Conservation (phyloP, 2,888 invertebrate species). For the Icerya purchasi region DNA sequence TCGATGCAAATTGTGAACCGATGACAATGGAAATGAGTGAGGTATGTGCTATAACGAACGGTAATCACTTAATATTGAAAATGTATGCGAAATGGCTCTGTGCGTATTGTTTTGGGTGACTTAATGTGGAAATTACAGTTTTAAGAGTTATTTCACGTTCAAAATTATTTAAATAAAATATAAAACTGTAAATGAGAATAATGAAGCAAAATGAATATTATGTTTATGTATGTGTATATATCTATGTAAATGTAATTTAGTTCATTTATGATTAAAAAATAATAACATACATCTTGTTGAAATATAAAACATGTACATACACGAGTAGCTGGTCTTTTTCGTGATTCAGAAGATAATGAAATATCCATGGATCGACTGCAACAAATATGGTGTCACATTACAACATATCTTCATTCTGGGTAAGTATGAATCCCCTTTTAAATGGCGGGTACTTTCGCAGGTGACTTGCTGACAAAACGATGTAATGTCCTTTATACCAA, state of each 20-base stretch:
- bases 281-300: slow-evolving; percentile 14
- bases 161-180: neutral
- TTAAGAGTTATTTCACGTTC: slow-evolving; percentile 5
- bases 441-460: no score
- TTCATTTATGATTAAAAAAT: slow-evolving; percentile 2
- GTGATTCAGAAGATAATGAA: neutral
- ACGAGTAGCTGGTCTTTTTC: slow-evolving; percentile 5
- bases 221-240: no score
- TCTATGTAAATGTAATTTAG: slow-evolving; percentile 3
- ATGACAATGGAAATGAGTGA: slow-evolving; percentile 62
- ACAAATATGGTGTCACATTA: neutral
- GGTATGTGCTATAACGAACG: slow-evolving; percentile 24
- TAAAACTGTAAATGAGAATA: no score
- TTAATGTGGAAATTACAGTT: no score
- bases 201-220: no score
- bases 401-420: neutral
- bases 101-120: slow-evolving; percentile 3
- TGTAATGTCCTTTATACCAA: no score
- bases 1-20: slow-evolving; percentile 47
- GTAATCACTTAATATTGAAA: no score
- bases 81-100: neutral
- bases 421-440: neutral
- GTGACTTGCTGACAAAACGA: no score
- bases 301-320: slow-evolving; percentile 13
- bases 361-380: neutral